Percentiles rank a stretch among this genome's conserved stretches.
Evolutionary conservation across 2,113 vertebrate genomes (phyloP).

Genomic region (Pseudorhombus dupliciocellatus): DNA sequence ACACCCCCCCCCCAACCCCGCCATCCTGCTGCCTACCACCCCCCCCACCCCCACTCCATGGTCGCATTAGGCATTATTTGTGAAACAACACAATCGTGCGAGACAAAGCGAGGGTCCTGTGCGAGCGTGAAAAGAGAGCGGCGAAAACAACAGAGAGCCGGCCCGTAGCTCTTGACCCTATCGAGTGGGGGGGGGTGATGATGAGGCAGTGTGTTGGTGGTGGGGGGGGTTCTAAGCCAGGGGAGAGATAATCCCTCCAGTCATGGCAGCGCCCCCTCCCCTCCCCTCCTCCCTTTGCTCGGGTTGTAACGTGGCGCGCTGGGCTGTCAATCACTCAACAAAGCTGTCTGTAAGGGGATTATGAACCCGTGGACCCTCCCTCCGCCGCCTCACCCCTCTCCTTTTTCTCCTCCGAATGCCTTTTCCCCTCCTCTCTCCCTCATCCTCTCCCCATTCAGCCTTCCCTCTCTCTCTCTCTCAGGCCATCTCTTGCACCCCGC

Average conservation of each 20-base stretch:
- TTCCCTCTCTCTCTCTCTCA: conserved; percentile 9
- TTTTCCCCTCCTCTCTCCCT: not conserved
- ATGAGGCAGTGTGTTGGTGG: conserved; percentile 30
- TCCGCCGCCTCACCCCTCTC: conserved; percentile 31
- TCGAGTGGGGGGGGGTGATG: conserved; percentile 27
- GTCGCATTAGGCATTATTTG: conserved; percentile 65
- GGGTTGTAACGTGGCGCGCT: conserved; percentile 67
- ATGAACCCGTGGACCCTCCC: conserved; percentile 65
- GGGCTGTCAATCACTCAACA: conserved; percentile 84
- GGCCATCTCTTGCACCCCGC: conserved; percentile 9
- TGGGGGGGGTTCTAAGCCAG: conserved; percentile 32
- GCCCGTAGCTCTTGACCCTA: conserved; percentile 83
- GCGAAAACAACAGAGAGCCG: conserved; percentile 74
- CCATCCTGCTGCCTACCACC: not conserved
- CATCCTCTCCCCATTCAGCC: not conserved
- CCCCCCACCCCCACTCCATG: conserved; percentile 5
- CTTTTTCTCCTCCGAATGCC: conserved; percentile 14
- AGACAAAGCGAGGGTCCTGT: conserved; percentile 64
- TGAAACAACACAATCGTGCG: conserved; percentile 65
- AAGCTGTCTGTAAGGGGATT: conserved; percentile 84
- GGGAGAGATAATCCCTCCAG: conserved; percentile 78
- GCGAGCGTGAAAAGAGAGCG: conserved; percentile 54
- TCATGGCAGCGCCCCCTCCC: conserved; percentile 59
- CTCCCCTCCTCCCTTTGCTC: conserved; percentile 15
- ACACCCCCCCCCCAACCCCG: conserved; percentile 1